These are phyloP conservation scores for Datnioides undecimradiatus DNA, from an alignment of 2,113 vertebrate genomes.

Conservation along the genomic window DNA sequence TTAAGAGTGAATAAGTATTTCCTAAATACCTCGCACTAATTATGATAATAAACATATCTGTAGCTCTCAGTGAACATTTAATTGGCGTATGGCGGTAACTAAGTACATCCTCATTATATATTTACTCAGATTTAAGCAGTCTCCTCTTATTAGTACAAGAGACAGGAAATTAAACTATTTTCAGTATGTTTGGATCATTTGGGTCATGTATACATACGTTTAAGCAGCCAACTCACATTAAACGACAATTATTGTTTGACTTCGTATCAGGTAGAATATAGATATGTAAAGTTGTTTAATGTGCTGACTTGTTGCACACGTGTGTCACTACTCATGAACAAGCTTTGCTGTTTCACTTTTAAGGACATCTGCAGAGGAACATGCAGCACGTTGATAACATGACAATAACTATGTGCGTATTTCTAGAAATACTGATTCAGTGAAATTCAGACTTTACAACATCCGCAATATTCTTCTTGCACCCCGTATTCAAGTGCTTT, in stretches of 20 bases:
- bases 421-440: background rate
- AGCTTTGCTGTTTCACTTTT: no score
- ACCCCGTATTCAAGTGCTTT: slow-evolving; percentile 10
- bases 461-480: background rate
- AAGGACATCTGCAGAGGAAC: background rate
- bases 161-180: no score
- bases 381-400: background rate
- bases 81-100: no score
- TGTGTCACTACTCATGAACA: background rate
- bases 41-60: no score
- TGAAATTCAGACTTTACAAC: background rate
- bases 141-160: no score
- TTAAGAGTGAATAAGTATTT: no score
- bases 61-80: no score
- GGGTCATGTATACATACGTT: no score
- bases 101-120: no score
- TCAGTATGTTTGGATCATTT: no score
- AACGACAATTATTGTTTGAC: background rate
- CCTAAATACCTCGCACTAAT: no score
- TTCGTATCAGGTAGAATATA: background rate
- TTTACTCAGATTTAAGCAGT: no score
- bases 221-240: background rate
- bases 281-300: background rate
- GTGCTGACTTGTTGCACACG: background rate
- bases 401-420: background rate